phyloP scores from a whole-genome alignment of 2,888 invertebrate genomes.

The Biston stratarius region DNA sequence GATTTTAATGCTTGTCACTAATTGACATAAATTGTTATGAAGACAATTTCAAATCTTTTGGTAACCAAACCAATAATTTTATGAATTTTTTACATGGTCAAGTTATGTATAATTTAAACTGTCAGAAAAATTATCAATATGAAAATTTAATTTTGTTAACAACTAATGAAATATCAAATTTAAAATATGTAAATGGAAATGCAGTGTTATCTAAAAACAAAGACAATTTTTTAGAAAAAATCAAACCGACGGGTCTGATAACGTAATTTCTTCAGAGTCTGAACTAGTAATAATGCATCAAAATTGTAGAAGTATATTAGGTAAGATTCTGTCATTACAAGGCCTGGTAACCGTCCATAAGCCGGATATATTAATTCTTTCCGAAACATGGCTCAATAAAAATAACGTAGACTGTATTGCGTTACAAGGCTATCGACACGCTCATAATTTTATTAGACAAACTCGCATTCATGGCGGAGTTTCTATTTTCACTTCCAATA shows the following conservation, averaged over 20 bases:
- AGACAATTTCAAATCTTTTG: background rate
- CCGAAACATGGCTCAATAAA: background rate
- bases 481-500: background rate
- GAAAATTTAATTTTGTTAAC: background rate
- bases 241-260: background rate
- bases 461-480: background rate
- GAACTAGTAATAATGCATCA: slow-evolving; percentile 1
- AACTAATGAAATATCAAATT: too few relatives aligned
- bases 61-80: background rate
- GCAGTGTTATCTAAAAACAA: background rate
- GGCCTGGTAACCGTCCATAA: background rate
- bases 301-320: background rate
- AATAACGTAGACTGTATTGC: background rate
- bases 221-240: background rate
- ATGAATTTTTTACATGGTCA: background rate
- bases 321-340: background rate
- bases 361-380: background rate
- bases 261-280: background rate
- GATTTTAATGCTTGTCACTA: background rate
- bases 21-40: background rate
- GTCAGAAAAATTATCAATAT: background rate
- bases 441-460: background rate
- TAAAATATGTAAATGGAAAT: background rate
- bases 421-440: background rate
- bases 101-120: background rate